These are phyloP conservation scores for Antheraea pernyi DNA, from an alignment of 1,140 invertebrate species.

Conservation along the genomic window DNA sequence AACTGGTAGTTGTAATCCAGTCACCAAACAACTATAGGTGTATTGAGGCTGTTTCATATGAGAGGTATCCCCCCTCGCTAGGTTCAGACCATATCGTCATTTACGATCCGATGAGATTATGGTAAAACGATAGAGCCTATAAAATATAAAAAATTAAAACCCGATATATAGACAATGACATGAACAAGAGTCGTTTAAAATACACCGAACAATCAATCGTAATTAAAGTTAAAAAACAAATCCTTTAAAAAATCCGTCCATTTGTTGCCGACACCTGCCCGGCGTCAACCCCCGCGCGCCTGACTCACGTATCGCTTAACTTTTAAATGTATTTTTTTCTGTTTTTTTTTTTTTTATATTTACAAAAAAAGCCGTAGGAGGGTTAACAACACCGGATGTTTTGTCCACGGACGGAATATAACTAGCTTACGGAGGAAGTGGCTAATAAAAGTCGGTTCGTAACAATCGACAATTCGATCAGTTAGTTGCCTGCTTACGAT, in stretches of 20 bases:
- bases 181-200: too few relatives aligned
- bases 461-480: conserved; percentile 2
- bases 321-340: conserved; percentile 52
- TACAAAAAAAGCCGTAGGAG: conserved; percentile 56
- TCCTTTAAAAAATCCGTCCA: background rate
- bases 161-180: too few relatives aligned
- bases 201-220: too few relatives aligned
- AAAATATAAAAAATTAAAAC: too few relatives aligned
- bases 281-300: background rate
- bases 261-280: background rate
- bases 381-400: conserved; percentile 59
- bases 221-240: background rate
- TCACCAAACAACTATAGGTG: too few relatives aligned
- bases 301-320: conserved; percentile 50
- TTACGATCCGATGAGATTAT: too few relatives aligned
- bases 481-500: too few relatives aligned
- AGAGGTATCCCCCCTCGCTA: too few relatives aligned
- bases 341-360: conserved; percentile 41
- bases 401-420: conserved; percentile 49
- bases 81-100: too few relatives aligned
- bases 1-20: too few relatives aligned
- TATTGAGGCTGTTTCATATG: too few relatives aligned
- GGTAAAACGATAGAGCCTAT: too few relatives aligned
- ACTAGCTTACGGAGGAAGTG: conserved; percentile 48
- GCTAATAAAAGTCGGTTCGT: conserved; percentile 36